phyloP scores from a whole-genome alignment of 2,888 invertebrate species.

The Amphipoea lucens region DNA sequence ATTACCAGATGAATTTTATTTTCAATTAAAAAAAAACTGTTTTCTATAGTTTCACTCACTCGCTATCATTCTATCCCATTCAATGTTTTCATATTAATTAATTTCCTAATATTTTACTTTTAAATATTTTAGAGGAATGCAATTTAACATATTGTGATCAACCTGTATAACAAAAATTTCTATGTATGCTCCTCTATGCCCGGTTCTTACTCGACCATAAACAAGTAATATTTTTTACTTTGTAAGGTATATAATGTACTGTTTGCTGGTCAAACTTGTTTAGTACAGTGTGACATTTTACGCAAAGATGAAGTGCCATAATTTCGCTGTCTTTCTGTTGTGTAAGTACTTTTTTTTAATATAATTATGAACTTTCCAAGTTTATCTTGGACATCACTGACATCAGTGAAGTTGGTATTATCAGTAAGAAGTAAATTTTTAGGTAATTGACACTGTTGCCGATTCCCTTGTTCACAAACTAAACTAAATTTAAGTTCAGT shows the following conservation, averaged over 20 bases:
- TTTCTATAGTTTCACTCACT: background rate
- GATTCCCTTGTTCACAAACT: no score
- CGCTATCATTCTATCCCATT: background rate
- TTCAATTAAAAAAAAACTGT: background rate
- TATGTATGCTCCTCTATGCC: slow-evolving; percentile 9
- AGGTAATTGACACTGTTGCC: no score
- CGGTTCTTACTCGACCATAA: slow-evolving; percentile 27
- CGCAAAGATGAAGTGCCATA: slow-evolving; percentile 32
- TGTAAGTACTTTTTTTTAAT: slow-evolving; percentile 33
- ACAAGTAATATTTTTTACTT: background rate
- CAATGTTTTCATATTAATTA: background rate
- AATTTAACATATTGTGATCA: slow-evolving; percentile 5
- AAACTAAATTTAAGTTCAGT: no score
- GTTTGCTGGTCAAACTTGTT: background rate
- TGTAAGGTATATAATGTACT: slow-evolving; percentile 20
- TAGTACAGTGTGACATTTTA: slow-evolving; percentile 1
- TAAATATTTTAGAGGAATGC: background rate
- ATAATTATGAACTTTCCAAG: background rate
- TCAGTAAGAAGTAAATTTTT: background rate
- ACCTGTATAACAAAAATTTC: slow-evolving; percentile 36
- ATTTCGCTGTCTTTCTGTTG: slow-evolving; percentile 1
- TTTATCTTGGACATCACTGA: background rate
- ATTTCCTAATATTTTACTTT: background rate
- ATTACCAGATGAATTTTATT: background rate
- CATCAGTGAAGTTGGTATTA: background rate